phyloP scores from a whole-genome alignment of 2,888 invertebrate genomes.

The Artemia sinica region DNA sequence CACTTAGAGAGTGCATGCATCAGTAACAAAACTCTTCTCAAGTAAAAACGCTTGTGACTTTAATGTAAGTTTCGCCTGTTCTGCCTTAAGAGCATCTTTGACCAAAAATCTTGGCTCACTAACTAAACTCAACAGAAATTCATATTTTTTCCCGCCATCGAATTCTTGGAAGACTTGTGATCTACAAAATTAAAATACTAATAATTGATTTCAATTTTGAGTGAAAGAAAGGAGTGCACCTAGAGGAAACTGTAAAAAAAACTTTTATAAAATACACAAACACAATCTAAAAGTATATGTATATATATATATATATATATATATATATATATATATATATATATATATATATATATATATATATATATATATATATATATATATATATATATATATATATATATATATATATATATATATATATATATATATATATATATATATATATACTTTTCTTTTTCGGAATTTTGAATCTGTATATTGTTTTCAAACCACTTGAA shows the following conservation, averaged over 20 bases:
- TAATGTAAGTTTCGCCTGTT: conserved; percentile 20
- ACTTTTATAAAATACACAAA: neutral
- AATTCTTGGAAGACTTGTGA: neutral
- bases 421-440: conserved; percentile 18
- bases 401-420: conserved; percentile 18
- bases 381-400: conserved; percentile 18
- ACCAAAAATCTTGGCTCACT: conserved; percentile 25
- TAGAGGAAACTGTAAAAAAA: conserved; percentile 2
- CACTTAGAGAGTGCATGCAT: conserved; percentile 11
- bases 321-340: conserved; percentile 17
- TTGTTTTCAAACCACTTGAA: no score
- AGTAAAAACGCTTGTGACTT: conserved; percentile 20
- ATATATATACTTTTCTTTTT: no score
- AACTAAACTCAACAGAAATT: conserved; percentile 25
- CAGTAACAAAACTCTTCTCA: conserved; percentile 19
- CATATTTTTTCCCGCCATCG: conserved; percentile 25
- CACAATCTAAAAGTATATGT: no score
- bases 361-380: conserved; percentile 13
- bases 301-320: conserved; percentile 15
- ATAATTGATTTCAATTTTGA: neutral
- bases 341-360: neutral
- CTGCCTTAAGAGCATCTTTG: conserved; percentile 19
- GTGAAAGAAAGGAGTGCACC: neutral
- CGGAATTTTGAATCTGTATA: no score
- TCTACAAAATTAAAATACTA: neutral